phyloP scores from a whole-genome alignment of 2,113 vertebrate genomes.

The Chlamydotis undulata region DNA sequence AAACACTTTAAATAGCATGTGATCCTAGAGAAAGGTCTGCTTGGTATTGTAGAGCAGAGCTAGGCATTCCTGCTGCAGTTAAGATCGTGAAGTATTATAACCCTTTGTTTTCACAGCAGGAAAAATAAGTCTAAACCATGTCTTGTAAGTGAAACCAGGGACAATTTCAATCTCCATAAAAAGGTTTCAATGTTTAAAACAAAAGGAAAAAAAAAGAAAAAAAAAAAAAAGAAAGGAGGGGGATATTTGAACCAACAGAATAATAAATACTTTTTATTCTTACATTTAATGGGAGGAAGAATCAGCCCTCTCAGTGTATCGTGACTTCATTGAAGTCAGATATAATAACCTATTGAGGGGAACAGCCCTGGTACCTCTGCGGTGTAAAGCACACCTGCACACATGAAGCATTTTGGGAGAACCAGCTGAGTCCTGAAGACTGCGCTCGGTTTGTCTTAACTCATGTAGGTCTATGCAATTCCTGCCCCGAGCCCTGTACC shows the following conservation, averaged over 20 bases:
- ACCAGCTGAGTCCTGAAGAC: not conserved
- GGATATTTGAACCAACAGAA: not conserved
- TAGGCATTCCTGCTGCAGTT: conserved; percentile 4
- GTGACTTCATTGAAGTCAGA: not conserved
- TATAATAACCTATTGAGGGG: rapidly evolving
- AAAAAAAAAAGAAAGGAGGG: rapidly evolving
- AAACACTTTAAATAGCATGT: conserved; percentile 67
- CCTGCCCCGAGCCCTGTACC: no score
- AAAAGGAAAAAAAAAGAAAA: rapidly evolving
- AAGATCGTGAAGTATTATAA: conserved; percentile 9
- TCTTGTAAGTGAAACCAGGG: not conserved
- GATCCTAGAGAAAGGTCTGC: conserved; percentile 48
- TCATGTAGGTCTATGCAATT: rapidly evolving
- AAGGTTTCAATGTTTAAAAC: not conserved
- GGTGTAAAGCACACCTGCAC: not conserved
- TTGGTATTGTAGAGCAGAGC: not conserved
- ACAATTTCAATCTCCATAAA: not conserved
- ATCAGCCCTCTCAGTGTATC: not conserved
- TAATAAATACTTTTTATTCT: not conserved
- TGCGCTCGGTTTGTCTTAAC: not conserved
- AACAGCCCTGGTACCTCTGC: not conserved
- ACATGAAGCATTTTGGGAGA: not conserved
- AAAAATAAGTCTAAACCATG: not conserved
- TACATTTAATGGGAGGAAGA: not conserved
- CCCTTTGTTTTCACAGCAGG: conserved; percentile 38